Evolutionary conservation across 2,113 vertebrate species (phyloP), one percentile per base, ranked within the genome.

Genomic region (Cranoglanis bouderius): DNA sequence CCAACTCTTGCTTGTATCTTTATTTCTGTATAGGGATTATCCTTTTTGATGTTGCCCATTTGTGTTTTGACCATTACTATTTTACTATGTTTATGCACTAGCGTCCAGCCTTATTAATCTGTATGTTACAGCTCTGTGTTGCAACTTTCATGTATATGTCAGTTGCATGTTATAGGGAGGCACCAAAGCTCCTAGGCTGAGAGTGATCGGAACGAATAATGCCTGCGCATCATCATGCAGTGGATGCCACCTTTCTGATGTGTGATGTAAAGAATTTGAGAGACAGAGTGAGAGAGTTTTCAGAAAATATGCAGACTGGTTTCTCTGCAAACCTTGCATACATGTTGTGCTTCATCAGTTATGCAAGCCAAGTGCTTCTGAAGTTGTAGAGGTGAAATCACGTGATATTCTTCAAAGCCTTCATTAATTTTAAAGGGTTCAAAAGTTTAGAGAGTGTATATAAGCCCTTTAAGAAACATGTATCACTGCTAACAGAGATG

Each of bases 121-220:
- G 32, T 70, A 35, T 19, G n/a, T 35, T 38, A 70, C 32, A 35
- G 32, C n/a, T 70, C 67, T 70, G 32, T 13, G 2, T n/a, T 65
- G 61, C 61, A 65, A n/a, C 10, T 65, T 65, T 65, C 65, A 6
- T 35, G 5, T 65, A 10, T n/a, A n/a, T n/a, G 29, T 84, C 14
- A 49, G 6, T 49, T 49, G 26, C 18, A 35, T 53, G 46, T 70
- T 70, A 53, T 21, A 10, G 13, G 13, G 18, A 67, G 43, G 29
- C 13, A 35, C 6, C 3, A 38, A 72, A 85, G 46, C 84, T 53
- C 84, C 19, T 77, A 77, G 43, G 26, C 43, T 49, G 19, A 59
- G 14, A 85, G 12, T 14, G 49, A 51, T 85, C 35, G n/a, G 18
- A 74, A 29, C 72, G 19, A 85, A 53, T 72, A 70, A 85, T 85